Percentiles rank a stretch among this genome's conserved stretches.
Conservation (phyloP, 2,797 vertebrate species). For the Thamnophis elegans region DNA sequence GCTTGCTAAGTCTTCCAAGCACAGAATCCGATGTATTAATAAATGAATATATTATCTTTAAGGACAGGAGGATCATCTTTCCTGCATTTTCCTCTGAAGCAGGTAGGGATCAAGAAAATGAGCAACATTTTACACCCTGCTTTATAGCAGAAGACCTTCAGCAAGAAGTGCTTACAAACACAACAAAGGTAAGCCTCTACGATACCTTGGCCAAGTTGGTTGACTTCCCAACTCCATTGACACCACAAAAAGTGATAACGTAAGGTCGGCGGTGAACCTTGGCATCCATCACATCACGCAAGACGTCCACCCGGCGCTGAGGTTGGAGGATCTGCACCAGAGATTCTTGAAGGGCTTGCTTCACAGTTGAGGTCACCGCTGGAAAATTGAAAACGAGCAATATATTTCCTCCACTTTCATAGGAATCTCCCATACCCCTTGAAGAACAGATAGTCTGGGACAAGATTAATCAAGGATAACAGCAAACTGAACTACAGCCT, state of each 20-base stretch:
- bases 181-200: neutral
- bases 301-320: constrained; percentile 91
- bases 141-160: neutral
- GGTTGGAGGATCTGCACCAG: constrained; percentile 98
- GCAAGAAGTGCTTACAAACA: neutral
- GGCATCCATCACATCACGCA: constrained; percentile 94
- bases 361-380: constrained; percentile 97
- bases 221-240: constrained; percentile 96
- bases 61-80: neutral
- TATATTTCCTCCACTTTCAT: neutral
- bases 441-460: neutral
- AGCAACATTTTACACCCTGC: neutral
- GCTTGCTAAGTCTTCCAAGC: neutral
- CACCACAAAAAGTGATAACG: constrained; percentile 93
- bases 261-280: constrained; percentile 87
- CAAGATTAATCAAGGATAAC: neutral
- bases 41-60: neutral
- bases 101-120: neutral
- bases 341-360: constrained; percentile 94
- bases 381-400: rapidly evolving
- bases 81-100: neutral
- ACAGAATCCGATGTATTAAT: neutral
- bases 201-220: constrained; percentile 95
- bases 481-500: neutral
- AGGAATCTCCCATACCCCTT: neutral